phyloP scores from a whole-genome alignment of 2,797 vertebrate genomes.

The Sardinella longiceps region DNA sequence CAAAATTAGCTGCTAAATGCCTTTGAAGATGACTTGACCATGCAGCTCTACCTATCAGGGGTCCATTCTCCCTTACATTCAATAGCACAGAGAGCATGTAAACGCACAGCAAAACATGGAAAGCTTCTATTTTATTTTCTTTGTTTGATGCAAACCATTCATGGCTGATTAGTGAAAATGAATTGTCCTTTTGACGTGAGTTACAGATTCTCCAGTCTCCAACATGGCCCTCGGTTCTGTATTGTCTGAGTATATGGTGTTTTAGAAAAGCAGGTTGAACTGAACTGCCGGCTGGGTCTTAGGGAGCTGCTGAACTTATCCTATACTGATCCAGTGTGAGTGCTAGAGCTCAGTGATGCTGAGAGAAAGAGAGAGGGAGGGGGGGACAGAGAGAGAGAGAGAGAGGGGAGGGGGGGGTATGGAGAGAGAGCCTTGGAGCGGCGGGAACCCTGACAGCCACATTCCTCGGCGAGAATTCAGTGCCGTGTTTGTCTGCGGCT shows the following conservation, averaged over 20 bases:
- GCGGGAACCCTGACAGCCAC: slow-evolving; percentile 55
- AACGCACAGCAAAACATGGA: not conserved
- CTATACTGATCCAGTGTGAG: not conserved
- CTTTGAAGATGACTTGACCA: not conserved
- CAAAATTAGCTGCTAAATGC: not conserved
- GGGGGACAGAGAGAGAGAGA: not conserved
- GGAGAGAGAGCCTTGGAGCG: not conserved
- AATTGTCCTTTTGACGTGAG: not conserved
- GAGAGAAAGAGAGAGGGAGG: not conserved
- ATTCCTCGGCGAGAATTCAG: slow-evolving; percentile 74
- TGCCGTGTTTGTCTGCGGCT: slow-evolving; percentile 76
- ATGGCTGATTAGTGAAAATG: not conserved
- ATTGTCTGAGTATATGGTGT: not conserved
- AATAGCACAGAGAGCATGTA: too few relatives aligned
- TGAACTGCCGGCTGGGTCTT: not conserved
- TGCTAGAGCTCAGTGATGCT: not conserved
- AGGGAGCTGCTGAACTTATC: not conserved
- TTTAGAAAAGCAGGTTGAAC: not conserved
- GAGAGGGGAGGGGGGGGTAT: not conserved
- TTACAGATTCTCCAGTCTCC: not conserved
- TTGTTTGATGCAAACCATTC: not conserved
- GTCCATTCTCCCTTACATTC: too few relatives aligned
- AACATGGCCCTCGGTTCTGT: not conserved
- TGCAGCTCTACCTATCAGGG: too few relatives aligned
- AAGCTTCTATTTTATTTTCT: not conserved